phyloP scores from a whole-genome alignment of 2,113 vertebrate genomes.

The Gymnocephalus cernua region DNA sequence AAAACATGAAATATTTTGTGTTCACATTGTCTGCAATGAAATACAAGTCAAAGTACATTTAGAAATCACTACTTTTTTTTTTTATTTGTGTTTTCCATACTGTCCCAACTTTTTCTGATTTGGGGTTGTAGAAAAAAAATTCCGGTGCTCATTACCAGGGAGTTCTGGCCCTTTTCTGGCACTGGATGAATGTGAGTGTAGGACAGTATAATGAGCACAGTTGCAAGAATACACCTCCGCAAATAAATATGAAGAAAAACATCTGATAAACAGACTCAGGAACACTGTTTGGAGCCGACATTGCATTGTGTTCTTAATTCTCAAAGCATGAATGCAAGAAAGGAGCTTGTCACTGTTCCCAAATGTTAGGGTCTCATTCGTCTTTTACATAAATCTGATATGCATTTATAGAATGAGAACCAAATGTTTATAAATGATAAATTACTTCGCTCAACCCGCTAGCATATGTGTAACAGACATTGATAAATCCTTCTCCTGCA shows the following conservation, averaged over 20 bases:
- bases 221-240: neutral
- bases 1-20: no score
- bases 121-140: no score
- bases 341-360: constrained; percentile 14
- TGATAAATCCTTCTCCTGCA: constrained; percentile 1
- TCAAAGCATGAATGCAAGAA: constrained; percentile 2
- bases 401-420: constrained; percentile 52
- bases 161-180: no score
- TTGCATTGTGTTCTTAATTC: neutral
- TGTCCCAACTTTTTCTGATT: no score
- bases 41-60: no score
- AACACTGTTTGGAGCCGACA: neutral
- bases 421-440: constrained; percentile 59
- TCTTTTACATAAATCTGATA: constrained; percentile 35
- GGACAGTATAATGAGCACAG: neutral
- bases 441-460: constrained; percentile 33
- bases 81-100: no score
- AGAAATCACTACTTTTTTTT: no score
- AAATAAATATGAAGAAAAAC: neutral
- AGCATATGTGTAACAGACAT: constrained; percentile 39
- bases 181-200: neutral
- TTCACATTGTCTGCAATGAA: no score
- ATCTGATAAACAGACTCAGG: neutral
- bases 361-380: constrained; percentile 18
- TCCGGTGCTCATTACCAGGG: no score